Evolutionary conservation across 2,797 vertebrate genomes (phyloP), one percentile per base, ranked within the genome.

Genomic region (Aplochiton taeniatus): DNA sequence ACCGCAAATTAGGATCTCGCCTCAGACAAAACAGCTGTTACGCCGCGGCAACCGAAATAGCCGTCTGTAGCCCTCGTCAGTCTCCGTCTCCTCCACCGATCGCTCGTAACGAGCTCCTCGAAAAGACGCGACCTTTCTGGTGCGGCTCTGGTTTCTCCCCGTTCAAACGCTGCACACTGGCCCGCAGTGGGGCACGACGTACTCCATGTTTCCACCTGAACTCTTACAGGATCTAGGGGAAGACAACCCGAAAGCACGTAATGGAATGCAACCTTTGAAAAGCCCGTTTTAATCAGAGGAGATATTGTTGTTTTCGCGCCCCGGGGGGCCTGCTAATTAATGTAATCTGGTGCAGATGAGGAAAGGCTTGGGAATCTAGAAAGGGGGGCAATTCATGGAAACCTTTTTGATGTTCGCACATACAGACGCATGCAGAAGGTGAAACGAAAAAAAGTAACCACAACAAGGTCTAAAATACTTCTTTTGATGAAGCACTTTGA

Each of bases 1-100:
- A 85, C 78, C 82, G 70, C 84, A 83, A 87, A 85, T 81, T 74
- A 81, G 79, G 68, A 73, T 71, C 70, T 80, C 4, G 53, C 78
- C 68, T 79, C 81, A 77, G 78, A 81, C 76, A 81, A 82, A 87
- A 83, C 84, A 85, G 81, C 79, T 85, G 82, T 72, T 76, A 79
- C 77, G 77, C 71, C 73, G 77, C 79, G 0, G 66, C 72, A 66
- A 59, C 78, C 70, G 68, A 60, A 0, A 57, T 68, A 41, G 68
- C 61, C 1, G 17, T 64, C 71, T 74, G 59, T 66, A 72, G 65
- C 52, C 14, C n/a, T 63, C 55, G 11, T 60, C 54, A 49, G 44
- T 79, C 73, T 85, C 76, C 73, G 77, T 83, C 72, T 81, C 66
- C 55, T 68, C 55, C 62, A 63, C 60, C 41, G 45, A 76, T 83